These are phyloP conservation scores for Ophion obscuratus DNA, from an alignment of 2,888 invertebrate species.

Conservation along the genomic window DNA sequence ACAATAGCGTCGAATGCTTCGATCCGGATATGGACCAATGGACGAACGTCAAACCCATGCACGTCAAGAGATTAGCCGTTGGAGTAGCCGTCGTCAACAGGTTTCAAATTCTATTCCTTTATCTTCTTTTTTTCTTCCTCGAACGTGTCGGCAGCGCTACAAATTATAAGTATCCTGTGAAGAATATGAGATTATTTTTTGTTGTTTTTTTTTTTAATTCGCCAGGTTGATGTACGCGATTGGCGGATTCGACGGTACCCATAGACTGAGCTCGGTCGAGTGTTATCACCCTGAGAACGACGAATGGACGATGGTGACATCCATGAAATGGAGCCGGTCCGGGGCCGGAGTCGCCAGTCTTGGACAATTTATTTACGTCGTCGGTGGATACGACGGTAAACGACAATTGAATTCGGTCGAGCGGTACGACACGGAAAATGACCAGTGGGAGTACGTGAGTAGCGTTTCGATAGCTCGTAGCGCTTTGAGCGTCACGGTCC, in stretches of 20 bases:
- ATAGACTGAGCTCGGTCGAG: constrained; percentile 92
- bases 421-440: constrained; percentile 93
- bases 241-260: constrained; percentile 94
- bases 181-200: background rate
- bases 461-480: constrained; percentile 93
- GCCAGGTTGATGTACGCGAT: constrained; percentile 89
- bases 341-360: constrained; percentile 95
- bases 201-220: constrained; percentile 34
- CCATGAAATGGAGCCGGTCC: constrained; percentile 92
- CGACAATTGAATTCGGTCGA: constrained; percentile 94
- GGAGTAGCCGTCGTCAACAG: constrained; percentile 92
- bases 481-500: constrained; percentile 94
- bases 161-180: background rate
- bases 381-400: constrained; percentile 96
- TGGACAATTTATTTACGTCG: constrained; percentile 95
- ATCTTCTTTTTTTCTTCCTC: background rate
- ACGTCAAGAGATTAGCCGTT: constrained; percentile 91
- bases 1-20: constrained; percentile 95
- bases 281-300: constrained; percentile 97
- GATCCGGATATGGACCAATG: constrained; percentile 94
- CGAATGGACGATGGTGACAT: constrained; percentile 92
- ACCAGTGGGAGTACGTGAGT: constrained; percentile 91
- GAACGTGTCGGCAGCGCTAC: background rate
- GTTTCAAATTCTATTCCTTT: constrained; percentile 58
- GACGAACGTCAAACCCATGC: constrained; percentile 91